These are phyloP conservation scores for Ceratina calcarata DNA, from an alignment of 1,140 invertebrate species.

Conservation along the genomic window DNA sequence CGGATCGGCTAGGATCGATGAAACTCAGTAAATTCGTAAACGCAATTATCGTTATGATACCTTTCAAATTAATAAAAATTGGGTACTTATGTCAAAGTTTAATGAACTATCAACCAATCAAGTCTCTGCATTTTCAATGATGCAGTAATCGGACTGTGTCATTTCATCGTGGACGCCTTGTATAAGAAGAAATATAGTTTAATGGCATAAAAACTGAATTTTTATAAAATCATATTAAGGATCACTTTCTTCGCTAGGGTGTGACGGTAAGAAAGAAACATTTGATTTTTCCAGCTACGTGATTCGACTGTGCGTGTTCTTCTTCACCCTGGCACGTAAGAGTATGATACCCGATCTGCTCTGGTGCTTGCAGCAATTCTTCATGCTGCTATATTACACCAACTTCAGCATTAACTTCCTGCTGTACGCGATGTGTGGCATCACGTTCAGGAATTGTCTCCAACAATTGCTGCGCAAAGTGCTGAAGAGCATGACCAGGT, in stretches of 20 bases:
- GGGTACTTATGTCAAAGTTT: too few species aligned
- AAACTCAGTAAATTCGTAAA: too few species aligned
- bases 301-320: constrained; percentile 82
- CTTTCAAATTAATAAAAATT: too few species aligned
- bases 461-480: constrained; percentile 79
- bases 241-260: background rate
- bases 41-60: too few species aligned
- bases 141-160: too few species aligned
- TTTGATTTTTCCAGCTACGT: constrained; percentile 78
- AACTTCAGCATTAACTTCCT: constrained; percentile 84
- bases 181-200: too few species aligned
- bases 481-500: constrained; percentile 75
- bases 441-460: constrained; percentile 81
- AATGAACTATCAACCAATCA: too few species aligned
- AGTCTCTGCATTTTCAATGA: too few species aligned
- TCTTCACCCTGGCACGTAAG: constrained; percentile 77
- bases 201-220: too few species aligned
- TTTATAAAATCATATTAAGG: background rate
- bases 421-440: constrained; percentile 82
- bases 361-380: constrained; percentile 82
- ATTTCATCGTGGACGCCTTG: too few species aligned
- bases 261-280: background rate
- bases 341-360: constrained; percentile 73
- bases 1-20: too few species aligned
- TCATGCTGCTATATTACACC: constrained; percentile 83